Base-by-base conservation (phyloP, 30 jellyfish, hydroid and myxozoan genomes). In the Cassiopea xamachana region DNA sequence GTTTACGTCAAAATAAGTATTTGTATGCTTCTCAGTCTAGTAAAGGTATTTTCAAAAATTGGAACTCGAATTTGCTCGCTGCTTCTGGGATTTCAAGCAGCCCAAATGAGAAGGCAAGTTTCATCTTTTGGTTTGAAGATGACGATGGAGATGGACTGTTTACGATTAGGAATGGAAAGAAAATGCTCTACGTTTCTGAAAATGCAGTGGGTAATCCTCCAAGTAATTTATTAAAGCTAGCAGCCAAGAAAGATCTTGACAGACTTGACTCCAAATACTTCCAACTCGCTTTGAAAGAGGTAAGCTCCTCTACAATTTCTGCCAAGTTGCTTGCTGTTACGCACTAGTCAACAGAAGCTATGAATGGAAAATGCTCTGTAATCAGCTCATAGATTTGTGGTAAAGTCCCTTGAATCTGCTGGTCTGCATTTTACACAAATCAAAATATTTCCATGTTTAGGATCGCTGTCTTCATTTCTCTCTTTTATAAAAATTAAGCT, bases 121-220 rank as follows among this genome's bases (percentile, higher is more conserved):
- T 48, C 51, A 2, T 49, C n/a, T 51, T 78, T 50, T 19, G 51
- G n/a, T 71, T 71, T 19, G 80, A 71, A 2, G 87, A 78, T 45
- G 75, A 78, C 3, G 70, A 78, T 49, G 73, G 60, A 13, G 87
- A 78, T 78, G 87, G 87, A 49, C 51, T 78, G 60, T 78, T 49
- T 50, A 78, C 87, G 45, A 78, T 78, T 39, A 51, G 59, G 17
- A 78, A 55, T 69, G 45, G 27, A 6, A 17, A 78, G 6, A 48
- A 55, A 50, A 14, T 2, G 12, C 19, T 78, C 17, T 78, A 78
- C 49, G 87, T 78, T 16, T 78, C 87, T 19, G 19, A 60, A 15
- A 75, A 78, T n/a, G 19, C 45, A n/a, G 72, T 45, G 16, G 87
- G 87, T 0, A 78, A 14, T 49, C 87, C 87, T 2, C 72, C 87